Conservation (phyloP, 2,113 vertebrate species). For the Micronycteris hirsuta region DNA sequence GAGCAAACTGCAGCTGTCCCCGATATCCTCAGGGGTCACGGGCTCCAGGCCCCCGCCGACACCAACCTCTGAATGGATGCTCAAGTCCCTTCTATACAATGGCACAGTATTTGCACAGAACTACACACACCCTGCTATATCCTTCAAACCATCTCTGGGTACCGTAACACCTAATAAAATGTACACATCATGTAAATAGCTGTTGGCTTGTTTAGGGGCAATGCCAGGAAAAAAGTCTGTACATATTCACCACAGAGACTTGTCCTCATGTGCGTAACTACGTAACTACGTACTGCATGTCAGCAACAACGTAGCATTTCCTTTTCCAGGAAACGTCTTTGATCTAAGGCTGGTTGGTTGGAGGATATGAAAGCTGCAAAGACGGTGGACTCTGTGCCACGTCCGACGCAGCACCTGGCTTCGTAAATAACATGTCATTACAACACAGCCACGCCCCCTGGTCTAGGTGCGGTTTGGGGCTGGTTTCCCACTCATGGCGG, state of each 20-base stretch:
- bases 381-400: neutral
- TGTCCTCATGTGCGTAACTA: neutral
- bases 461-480: neutral
- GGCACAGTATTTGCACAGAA: neutral
- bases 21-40: neutral
- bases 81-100: neutral
- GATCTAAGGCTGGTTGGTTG: neutral
- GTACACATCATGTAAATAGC: neutral
- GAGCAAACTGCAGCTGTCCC: neutral
- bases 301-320: neutral
- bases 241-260: neutral
- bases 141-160: neutral
- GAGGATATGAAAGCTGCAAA: too few relatives aligned
- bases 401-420: neutral
- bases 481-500: neutral
- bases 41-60: neutral
- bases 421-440: neutral
- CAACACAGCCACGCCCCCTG: neutral
- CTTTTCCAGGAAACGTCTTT: neutral
- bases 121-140: neutral
- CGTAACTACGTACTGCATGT: fast-evolving
- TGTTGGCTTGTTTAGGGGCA: fast-evolving
- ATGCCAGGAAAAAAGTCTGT: neutral
- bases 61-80: fast-evolving
- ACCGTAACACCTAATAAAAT: fast-evolving